Evolutionary conservation across 1,140 invertebrate species (phyloP), one percentile per base, ranked within the genome.

Genomic region (Apis laboriosa): DNA sequence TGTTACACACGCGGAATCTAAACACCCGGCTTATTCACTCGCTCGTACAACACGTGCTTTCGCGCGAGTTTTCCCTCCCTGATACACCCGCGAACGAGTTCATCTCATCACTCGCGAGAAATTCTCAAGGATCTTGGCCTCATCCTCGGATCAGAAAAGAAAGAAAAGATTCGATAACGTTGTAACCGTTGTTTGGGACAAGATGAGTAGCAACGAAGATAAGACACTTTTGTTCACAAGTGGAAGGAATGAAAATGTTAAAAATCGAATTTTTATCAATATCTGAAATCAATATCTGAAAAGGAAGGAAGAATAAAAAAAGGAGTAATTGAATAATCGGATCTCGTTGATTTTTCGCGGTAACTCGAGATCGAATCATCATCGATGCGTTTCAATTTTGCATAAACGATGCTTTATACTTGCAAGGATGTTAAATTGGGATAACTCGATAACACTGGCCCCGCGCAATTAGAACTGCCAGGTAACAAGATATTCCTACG

Each of bases 1-100:
- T 87, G 82, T 87, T 88, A 85, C 79, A 88, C 78, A 63, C 83
- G 83, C 78, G 83, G 87, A 89, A 84, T 89, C 86, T 88, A 88
- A 88, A 88, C 87, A 86, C 67, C 58, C 79, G 63, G 64, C 72
- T 61, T 71, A 84, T 24, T 71, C 76, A 80, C 84, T 73, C 64
- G 21, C 28, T 17, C 1, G 21, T n/a, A 21, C 55, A 24, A 17
- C 64, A 73, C 28, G 78, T 15, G 55, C n/a, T 74, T 63, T 9
- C 9, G 60, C 11, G 34, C 24, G 9, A 51, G 9, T 2, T 1
- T 17, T 19, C 9, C 15, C 43, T 60, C 21, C 9, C 11, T 8
- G 5, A 19, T 13, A 21, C 12, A 19, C 24, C 11, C 24, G 17
- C 11, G 11, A n/a, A n/a, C 17, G 34, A 34, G 2, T 34, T 34